Evolutionary conservation across 2,888 invertebrate species (phyloP), one percentile per base, ranked within the genome.

Genomic region (Hymenopus coronatus): DNA sequence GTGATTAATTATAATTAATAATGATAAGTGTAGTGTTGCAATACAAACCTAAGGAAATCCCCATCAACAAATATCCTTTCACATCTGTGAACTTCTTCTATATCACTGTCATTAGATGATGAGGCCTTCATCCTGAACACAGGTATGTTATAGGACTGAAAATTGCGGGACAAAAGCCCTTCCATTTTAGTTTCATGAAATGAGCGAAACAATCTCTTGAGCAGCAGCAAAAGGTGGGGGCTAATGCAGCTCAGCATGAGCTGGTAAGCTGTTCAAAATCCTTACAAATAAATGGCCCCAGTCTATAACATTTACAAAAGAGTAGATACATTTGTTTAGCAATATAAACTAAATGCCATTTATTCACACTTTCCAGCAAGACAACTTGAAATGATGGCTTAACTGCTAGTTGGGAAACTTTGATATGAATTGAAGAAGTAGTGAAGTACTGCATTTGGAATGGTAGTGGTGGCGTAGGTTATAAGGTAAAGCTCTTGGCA

Each of bases 161-260:
- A 83, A 83, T 89, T 89, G 28, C 83, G 89, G 81, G 87, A 27
- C 70, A 87, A 33, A 40, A 89, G 54, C 20, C 86, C 46, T 83
- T 89, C 89, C 89, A 89, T 89, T 89, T 85, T 89, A 40, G 89
- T 86, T 87, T 89, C 89, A 89, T 89, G 85, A 89, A 88, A 70
- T 14, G 82, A 81, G 85, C 46, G 28, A 82, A 89, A 89, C 46
- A 87, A 54, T 87, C 82, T 89, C 86, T 89, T 89, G 70, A 87
- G 83, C 27, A 83, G 86, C 86, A 85, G 83, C 40, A 89, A 27
- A 83, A 89, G 82, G 30, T 87, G 83, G 7, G 86, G 82, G 27
- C 86, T 86, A 28, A 89, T 86, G 86, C 87, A 89, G 33, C 85
- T 89, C 83, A 89, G 86, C 89, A 87, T 89, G 54, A 70, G 54